Percentiles rank a stretch among this genome's conserved stretches.
Evolutionary conservation across 2,113 vertebrate genomes (phyloP).

Genomic region (Jaculus jaculus): DNA sequence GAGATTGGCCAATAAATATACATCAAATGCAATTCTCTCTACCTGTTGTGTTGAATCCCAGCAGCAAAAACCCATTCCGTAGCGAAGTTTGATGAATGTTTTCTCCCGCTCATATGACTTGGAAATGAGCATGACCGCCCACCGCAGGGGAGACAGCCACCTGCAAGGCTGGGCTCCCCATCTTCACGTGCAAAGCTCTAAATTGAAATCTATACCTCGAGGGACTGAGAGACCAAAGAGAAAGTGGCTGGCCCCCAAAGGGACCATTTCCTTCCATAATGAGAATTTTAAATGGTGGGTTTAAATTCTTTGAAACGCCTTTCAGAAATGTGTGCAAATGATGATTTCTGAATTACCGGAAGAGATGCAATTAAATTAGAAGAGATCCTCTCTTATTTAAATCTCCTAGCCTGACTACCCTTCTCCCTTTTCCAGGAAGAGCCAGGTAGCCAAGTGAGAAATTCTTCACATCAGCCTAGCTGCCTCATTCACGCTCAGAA

Average conservation of each 20-base stretch:
- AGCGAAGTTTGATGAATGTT: background rate
- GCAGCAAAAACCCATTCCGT: background rate
- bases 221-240: constrained; percentile 38
- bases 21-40: background rate
- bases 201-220: constrained; percentile 71
- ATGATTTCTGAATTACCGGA: constrained; percentile 47
- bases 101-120: background rate
- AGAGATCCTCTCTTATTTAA: background rate
- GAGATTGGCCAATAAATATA: background rate
- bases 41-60: background rate
- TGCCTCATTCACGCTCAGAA: background rate
- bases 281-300: constrained; percentile 65
- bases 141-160: background rate
- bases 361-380: constrained; percentile 54
- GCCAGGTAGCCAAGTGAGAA: background rate
- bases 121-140: background rate
- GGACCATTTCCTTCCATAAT: constrained; percentile 61
- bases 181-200: constrained; percentile 36
- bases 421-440: background rate
- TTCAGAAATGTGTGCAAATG: constrained; percentile 41
- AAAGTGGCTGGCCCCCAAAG: background rate
- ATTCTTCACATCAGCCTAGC: background rate
- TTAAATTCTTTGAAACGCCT: constrained; percentile 64
- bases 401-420: background rate
- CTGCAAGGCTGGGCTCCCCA: background rate